Conservation (phyloP, 2,113 vertebrate genomes). For the Noctilio leporinus region DNA sequence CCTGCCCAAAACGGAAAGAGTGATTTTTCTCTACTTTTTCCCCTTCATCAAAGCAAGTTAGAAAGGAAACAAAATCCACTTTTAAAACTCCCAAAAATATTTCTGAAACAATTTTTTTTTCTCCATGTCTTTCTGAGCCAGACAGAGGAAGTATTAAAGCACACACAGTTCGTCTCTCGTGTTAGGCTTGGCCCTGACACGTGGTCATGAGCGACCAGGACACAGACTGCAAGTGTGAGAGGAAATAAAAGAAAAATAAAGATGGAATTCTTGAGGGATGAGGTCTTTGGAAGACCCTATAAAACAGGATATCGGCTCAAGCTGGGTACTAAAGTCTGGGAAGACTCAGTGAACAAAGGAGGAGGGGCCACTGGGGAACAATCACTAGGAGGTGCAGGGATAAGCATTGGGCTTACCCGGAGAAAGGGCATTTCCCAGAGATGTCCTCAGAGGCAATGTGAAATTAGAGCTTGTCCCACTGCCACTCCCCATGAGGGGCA, state of each 20-base stretch:
- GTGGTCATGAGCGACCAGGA: not conserved
- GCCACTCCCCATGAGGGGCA: not conserved
- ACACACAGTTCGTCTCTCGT: not conserved
- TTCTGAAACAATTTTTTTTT: not conserved
- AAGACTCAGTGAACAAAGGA: not conserved
- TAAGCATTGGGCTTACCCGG: no score
- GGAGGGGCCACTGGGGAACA: accelerated
- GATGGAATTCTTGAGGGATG: not conserved
- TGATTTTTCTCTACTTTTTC: not conserved
- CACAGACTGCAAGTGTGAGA: not conserved
- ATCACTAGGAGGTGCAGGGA: not conserved
- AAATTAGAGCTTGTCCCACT: accelerated
- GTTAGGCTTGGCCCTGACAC: not conserved
- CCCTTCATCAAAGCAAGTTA: not conserved
- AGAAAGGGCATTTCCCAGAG: not conserved
- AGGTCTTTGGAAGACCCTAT: not conserved
- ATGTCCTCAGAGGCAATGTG: not conserved
- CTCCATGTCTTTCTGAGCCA: not conserved
- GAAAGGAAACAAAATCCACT: not conserved
- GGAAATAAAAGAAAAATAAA: not conserved
- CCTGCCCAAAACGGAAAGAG: not conserved
- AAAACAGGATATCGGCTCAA: not conserved
- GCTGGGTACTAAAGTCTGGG: not conserved
- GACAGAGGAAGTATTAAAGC: not conserved
- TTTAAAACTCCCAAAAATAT: not conserved